A percentile compares a stretch with the other conserved stretches of the same genome.
These are phyloP conservation scores for Ginglymostoma cirratum DNA, from an alignment of 2,113 vertebrate genomes.

Conservation along the genomic window DNA sequence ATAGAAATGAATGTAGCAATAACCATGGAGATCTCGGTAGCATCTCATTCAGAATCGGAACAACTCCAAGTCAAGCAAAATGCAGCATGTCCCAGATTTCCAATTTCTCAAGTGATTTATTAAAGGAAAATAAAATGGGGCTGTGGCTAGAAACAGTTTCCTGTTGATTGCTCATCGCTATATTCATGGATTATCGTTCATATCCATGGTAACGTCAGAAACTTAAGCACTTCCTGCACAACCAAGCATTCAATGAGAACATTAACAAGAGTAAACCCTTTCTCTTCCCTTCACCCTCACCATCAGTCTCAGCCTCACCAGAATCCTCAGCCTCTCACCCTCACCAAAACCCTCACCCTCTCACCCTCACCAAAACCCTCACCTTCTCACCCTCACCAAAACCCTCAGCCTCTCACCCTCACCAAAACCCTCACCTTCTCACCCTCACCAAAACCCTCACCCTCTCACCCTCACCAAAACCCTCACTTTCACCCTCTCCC, in stretches of 20 bases:
- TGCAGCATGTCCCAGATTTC: background rate
- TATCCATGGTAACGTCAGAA: slow-evolving; percentile 22
- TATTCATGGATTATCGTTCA: background rate
- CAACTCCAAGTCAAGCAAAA: background rate
- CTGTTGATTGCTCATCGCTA: background rate
- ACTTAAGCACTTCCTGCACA: background rate
- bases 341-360: no score
- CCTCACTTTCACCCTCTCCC: no score
- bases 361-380: no score
- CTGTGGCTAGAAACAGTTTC: background rate
- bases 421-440: no score
- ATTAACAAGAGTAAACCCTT: background rate
- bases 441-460: no score
- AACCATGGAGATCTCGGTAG: background rate
- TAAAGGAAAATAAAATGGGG: background rate
- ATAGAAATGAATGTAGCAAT: background rate
- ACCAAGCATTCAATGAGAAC: background rate
- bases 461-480: no score
- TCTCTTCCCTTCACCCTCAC: background rate
- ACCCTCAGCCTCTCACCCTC: no score
- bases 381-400: no score
- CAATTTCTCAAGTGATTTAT: slow-evolving; percentile 6
- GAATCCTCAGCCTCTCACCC: no score
- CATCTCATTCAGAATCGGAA: background rate
- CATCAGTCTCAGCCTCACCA: no score